Percentiles rank a stretch among this genome's conserved stretches.
phyloP scores from a whole-genome alignment of 2,113 vertebrate genomes.

The Helogale parvula region DNA sequence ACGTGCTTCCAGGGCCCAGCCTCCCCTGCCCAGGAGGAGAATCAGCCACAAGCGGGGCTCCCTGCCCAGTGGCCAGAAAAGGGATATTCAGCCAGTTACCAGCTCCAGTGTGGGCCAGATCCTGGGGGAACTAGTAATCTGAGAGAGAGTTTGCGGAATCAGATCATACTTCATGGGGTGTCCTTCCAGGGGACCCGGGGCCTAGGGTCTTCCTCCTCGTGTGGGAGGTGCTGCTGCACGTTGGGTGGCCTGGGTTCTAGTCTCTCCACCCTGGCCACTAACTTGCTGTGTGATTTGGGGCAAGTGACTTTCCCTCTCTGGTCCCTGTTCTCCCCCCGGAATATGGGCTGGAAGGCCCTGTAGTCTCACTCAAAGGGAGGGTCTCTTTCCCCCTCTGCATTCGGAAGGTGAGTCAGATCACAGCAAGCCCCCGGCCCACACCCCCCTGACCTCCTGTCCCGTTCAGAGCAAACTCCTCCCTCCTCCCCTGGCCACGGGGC shows the following conservation, averaged over 20 bases:
- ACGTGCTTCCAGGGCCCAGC: not conserved
- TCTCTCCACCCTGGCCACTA: not conserved
- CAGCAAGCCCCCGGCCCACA: not conserved
- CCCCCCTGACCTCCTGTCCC: not conserved
- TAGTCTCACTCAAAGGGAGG: not conserved
- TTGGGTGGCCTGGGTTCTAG: not conserved
- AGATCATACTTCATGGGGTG: not conserved
- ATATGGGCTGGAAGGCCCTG: not conserved
- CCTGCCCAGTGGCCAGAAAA: not conserved
- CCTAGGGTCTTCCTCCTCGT: not conserved
- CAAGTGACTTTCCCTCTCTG: not conserved
- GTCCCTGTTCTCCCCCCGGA: not conserved
- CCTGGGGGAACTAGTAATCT: not conserved
- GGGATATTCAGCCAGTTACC: not conserved
- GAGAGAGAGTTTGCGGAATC: not conserved
- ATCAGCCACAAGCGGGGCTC: not conserved
- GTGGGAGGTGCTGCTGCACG: not conserved
- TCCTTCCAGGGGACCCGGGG: not conserved
- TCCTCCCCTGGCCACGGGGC: not conserved
- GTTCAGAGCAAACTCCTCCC: not conserved
- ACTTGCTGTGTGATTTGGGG: not conserved
- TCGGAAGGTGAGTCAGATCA: not conserved
- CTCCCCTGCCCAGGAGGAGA: not conserved
- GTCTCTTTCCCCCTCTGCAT: not conserved
- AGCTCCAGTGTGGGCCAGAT: not conserved